Evolutionary conservation across 2,113 vertebrate species (phyloP).

Genomic region (Alexandromys fortis): DNA sequence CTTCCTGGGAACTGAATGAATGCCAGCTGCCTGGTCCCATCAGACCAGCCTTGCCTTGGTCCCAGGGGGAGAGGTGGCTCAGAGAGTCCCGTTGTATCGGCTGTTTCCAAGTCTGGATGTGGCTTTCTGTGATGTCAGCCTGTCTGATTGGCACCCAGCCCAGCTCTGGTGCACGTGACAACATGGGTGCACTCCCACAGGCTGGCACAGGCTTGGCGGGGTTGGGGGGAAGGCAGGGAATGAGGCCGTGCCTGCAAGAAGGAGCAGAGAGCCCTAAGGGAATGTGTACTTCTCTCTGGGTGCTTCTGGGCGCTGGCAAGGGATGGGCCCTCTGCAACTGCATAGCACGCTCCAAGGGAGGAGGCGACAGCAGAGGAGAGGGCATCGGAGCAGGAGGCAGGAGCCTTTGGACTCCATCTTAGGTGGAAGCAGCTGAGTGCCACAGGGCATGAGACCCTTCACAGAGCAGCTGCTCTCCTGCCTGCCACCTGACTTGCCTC

Average conservation of each 20-base stretch:
- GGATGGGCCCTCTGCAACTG: neutral
- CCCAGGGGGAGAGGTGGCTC: constrained; percentile 1
- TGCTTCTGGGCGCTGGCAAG: neutral
- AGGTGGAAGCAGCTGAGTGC: neutral
- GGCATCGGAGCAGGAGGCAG: neutral
- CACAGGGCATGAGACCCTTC: neutral
- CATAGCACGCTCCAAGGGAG: fast-evolving
- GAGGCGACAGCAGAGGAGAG: neutral
- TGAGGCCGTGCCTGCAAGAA: neutral
- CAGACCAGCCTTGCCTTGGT: neutral
- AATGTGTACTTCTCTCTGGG: neutral
- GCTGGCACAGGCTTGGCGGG: neutral
- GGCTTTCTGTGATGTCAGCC: constrained; percentile 48
- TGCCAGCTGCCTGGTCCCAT: neutral
- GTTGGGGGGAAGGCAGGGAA: neutral
- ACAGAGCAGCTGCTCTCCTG: neutral
- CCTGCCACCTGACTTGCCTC: neutral
- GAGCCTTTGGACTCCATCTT: neutral
- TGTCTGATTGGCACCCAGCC: constrained; percentile 56
- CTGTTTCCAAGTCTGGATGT: constrained; percentile 44
- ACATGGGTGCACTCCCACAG: neutral
- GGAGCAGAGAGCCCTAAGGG: neutral
- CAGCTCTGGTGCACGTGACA: neutral
- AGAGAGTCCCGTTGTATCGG: neutral
- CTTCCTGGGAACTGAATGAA: neutral